phyloP scores from a whole-genome alignment of 64 coral and sea anemone species.

The Montipora foliosa region DNA sequence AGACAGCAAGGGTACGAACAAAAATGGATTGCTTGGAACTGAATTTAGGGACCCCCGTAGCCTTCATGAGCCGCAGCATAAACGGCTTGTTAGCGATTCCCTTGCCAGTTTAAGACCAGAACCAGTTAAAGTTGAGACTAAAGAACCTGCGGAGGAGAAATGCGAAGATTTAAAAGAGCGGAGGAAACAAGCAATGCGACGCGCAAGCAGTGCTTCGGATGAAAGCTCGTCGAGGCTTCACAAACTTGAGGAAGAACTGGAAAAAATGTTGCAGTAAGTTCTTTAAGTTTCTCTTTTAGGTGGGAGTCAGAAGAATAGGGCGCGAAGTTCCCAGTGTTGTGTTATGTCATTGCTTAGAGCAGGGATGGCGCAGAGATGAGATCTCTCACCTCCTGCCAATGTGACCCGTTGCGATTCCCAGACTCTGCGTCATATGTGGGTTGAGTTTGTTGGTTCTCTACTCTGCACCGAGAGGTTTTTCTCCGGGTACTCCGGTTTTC shows the following conservation, averaged over 20 bases:
- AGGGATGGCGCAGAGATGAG: too few species aligned
- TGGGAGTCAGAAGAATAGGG: too few species aligned
- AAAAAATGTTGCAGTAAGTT: constrained; percentile 82
- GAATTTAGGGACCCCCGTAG: constrained; percentile 24
- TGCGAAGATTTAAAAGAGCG: constrained; percentile 57
- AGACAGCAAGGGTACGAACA: constrained; percentile 12
- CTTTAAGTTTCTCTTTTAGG: too few species aligned
- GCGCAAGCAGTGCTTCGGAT: neutral
- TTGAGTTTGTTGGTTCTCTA: too few species aligned
- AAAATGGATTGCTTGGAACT: neutral
- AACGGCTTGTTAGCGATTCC: constrained; percentile 16
- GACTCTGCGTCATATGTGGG: too few species aligned
- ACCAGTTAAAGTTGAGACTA: constrained; percentile 15
- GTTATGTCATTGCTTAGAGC: too few species aligned
- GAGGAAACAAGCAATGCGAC: constrained; percentile 7
- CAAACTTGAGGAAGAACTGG: constrained; percentile 74
- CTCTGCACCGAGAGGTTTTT: too few species aligned
- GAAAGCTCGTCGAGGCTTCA: constrained; percentile 49
- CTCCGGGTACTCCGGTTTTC: too few species aligned
- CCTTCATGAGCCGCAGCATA: constrained; percentile 7
- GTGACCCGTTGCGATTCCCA: too few species aligned
- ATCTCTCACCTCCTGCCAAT: too few species aligned
- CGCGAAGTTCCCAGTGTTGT: too few species aligned
- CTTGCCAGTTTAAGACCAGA: constrained; percentile 10
- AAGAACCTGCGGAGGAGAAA: constrained; percentile 45